These are phyloP conservation scores for Nemopilema nomurai DNA, from an alignment of 30 jellyfish, hydroid and myxozoan species.

Conservation along the genomic window DNA sequence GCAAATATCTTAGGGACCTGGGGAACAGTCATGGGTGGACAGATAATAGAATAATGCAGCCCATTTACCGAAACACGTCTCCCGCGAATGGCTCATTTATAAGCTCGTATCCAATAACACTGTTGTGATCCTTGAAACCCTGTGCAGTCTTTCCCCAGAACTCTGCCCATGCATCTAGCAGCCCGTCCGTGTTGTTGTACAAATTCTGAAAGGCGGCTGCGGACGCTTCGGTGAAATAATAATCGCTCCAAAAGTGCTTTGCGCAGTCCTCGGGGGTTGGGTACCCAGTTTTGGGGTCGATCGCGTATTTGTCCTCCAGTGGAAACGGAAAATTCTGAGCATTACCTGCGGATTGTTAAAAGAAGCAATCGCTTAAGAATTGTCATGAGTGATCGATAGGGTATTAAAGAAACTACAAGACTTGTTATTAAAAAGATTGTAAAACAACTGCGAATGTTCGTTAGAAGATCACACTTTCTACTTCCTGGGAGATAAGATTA, in stretches of 20 bases:
- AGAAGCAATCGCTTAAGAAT: too few species aligned
- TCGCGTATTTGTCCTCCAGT: constrained; percentile 72
- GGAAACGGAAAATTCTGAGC: constrained; percentile 90
- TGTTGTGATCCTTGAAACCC: constrained; percentile 65
- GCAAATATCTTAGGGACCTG: too few species aligned
- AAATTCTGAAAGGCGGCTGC: constrained; percentile 92
- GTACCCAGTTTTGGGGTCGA: constrained; percentile 88
- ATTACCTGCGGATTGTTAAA: constrained; percentile 43
- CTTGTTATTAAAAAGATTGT: too few species aligned
- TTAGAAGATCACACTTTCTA: too few species aligned
- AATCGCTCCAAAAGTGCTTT: constrained; percentile 85
- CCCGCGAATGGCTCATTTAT: constrained; percentile 97
- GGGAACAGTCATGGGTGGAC: too few species aligned
- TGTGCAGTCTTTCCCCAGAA: constrained; percentile 94
- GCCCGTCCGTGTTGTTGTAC: constrained; percentile 91
- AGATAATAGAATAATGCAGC: too few species aligned
- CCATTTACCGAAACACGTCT: constrained; percentile 82
- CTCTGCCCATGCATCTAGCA: constrained; percentile 90
- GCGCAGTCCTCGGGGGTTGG: constrained; percentile 91
- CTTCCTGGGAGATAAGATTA: too few species aligned
- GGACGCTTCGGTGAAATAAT: constrained; percentile 94
- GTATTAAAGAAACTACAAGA: too few species aligned
- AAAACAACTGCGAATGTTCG: too few species aligned
- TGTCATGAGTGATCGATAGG: too few species aligned
- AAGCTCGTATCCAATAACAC: constrained; percentile 90